phyloP scores from a whole-genome alignment of 2,797 vertebrate genomes.

The Antrozous pallidus region DNA sequence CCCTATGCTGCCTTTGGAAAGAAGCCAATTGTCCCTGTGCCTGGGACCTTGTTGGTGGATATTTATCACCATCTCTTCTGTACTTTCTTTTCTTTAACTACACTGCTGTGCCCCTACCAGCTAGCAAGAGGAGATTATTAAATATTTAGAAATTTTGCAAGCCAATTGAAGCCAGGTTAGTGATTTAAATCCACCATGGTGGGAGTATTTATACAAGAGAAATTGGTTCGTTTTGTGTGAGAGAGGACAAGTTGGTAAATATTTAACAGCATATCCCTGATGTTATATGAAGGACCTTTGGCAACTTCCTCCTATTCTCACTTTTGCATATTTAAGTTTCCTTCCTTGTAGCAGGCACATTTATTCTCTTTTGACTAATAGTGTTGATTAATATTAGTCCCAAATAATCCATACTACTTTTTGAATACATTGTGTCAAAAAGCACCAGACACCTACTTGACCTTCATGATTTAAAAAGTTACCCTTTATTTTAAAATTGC shows the following conservation, averaged over 20 bases:
- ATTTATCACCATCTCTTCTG: not conserved
- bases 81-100: not conserved
- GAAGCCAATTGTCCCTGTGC: not conserved
- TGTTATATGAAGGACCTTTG: slow-evolving; percentile 20
- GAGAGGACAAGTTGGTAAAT: slow-evolving; percentile 37
- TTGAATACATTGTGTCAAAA: not conserved
- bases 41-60: not conserved
- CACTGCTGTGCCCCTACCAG: not conserved
- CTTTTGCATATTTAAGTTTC: not conserved
- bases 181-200: not conserved
- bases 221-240: not conserved
- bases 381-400: not conserved
- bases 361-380: not conserved
- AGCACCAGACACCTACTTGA: not conserved
- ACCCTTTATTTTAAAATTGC: not conserved
- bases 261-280: slow-evolving; percentile 35
- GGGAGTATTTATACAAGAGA: slow-evolving; percentile 4
- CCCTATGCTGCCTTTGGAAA: not conserved
- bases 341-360: not conserved
- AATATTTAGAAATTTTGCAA: not conserved
- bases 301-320: slow-evolving; percentile 41
- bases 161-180: not conserved
- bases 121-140: not conserved
- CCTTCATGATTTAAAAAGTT: not conserved
- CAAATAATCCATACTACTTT: fast-evolving